Evolutionary conservation across 1,140 invertebrate species (phyloP).

Genomic region (Agrypnia vestita): DNA sequence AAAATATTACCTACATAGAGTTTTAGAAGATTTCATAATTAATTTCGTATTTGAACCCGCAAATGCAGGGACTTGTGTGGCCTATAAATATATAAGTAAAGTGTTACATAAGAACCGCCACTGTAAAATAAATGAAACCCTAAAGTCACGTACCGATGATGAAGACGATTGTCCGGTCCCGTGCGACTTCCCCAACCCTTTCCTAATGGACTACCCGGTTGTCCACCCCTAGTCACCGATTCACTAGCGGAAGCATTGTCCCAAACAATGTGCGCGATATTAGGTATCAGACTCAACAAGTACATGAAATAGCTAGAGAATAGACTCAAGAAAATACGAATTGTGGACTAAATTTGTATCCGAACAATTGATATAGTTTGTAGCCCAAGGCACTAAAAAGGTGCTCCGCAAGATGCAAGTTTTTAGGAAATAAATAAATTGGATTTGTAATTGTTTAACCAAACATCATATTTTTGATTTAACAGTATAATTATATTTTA

Average conservation of each 20-base stretch:
- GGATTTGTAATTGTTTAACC: no score
- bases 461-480: no score
- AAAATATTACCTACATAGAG: no score
- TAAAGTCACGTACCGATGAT: conserved; percentile 42
- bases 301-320: conserved; percentile 23
- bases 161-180: conserved; percentile 43
- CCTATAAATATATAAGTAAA: no score
- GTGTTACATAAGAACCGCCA: no score
- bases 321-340: conserved; percentile 25
- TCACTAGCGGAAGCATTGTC: conserved; percentile 41
- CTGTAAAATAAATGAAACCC: conserved; percentile 30
- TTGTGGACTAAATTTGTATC: conserved; percentile 30
- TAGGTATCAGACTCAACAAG: conserved; percentile 38
- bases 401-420: not conserved
- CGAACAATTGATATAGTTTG: conserved; percentile 29
- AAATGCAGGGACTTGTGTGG: no score
- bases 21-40: no score
- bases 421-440: no score
- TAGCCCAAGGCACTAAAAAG: not conserved
- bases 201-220: conserved; percentile 15
- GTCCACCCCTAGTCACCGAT: conserved; percentile 31
- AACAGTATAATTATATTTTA: no score
- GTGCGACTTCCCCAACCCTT: conserved; percentile 29
- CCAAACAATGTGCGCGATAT: conserved; percentile 27
- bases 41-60: no score